Conservation (phyloP, 2,797 vertebrate species). For the Borostomias antarcticus region DNA sequence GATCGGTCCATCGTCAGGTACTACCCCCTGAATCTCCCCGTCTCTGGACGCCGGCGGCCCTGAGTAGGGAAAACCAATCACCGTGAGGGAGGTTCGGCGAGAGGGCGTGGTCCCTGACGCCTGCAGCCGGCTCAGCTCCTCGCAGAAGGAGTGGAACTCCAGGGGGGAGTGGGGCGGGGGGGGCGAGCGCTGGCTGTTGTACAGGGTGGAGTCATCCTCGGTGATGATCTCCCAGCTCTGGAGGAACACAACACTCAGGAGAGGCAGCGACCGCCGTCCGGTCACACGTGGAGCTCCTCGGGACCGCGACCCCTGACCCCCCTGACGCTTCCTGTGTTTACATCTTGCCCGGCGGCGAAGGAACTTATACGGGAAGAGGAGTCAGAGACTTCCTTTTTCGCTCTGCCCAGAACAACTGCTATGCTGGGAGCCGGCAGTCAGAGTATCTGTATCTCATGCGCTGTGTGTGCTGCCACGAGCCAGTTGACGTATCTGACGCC, state of each 20-base stretch:
- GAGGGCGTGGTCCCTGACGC: conserved; percentile 68
- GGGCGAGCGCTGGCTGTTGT: conserved; percentile 69
- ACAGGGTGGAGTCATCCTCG: conserved; percentile 81
- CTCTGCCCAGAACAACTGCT: too few species aligned
- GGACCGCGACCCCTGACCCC: background rate
- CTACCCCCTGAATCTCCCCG: too few species aligned
- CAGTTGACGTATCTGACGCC: too few species aligned
- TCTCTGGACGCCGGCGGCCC: too few species aligned
- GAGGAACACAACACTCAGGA: conserved; percentile 35
- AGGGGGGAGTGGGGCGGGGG: conserved; percentile 61
- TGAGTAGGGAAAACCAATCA: conserved; percentile 79
- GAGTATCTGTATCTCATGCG: too few species aligned
- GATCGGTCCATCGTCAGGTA: too few species aligned
- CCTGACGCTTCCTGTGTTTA: too few species aligned
- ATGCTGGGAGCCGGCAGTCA: too few species aligned
- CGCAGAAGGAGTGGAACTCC: conserved; percentile 60
- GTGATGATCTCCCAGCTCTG: conserved; percentile 95
- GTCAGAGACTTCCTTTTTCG: background rate
- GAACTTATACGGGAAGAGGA: too few species aligned
- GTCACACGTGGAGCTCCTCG: background rate
- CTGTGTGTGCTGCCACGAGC: too few species aligned
- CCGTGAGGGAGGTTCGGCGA: conserved; percentile 73
- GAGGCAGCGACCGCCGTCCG: background rate
- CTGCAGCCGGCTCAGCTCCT: conserved; percentile 77
- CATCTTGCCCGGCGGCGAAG: too few species aligned